phyloP scores from a whole-genome alignment of 2,888 invertebrate genomes.

The Oligia fasciuncula region DNA sequence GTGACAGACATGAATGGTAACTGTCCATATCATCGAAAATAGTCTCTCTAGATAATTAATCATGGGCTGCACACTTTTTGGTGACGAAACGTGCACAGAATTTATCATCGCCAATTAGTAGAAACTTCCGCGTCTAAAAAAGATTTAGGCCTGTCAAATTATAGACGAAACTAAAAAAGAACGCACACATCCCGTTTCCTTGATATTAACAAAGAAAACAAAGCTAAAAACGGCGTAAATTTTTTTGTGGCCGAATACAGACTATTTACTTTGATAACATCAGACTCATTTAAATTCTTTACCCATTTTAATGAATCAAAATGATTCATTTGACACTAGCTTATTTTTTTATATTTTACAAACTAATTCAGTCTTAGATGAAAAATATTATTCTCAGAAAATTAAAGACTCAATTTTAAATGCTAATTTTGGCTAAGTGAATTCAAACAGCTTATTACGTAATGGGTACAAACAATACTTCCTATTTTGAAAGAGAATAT shows the following conservation, averaged over 20 bases:
- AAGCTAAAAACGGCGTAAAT: conserved; percentile 38
- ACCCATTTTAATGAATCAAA: conserved; percentile 50
- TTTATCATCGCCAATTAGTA: conserved; percentile 84
- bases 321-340: conserved; percentile 44
- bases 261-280: conserved; percentile 58
- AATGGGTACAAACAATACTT: not conserved
- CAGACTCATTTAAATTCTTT: conserved; percentile 55
- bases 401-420: conserved; percentile 5
- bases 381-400: conserved; percentile 6
- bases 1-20: conserved; percentile 52
- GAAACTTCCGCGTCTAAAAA: conserved; percentile 81
- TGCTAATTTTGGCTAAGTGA: conserved; percentile 9
- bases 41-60: conserved; percentile 53
- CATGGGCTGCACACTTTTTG: conserved; percentile 62
- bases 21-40: conserved; percentile 51
- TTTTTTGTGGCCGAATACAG: conserved; percentile 53
- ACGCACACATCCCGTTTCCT: conserved; percentile 68
- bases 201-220: conserved; percentile 67
- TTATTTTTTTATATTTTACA: conserved; percentile 12
- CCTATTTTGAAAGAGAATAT: conserved; percentile 1
- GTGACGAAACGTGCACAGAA: conserved; percentile 74
- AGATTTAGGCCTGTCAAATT: conserved; percentile 72
- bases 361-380: not conserved
- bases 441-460: conserved; percentile 9
- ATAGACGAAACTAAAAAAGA: conserved; percentile 71